Conservation (phyloP, 2,113 vertebrate species). For the Neotragus moschatus region DNA sequence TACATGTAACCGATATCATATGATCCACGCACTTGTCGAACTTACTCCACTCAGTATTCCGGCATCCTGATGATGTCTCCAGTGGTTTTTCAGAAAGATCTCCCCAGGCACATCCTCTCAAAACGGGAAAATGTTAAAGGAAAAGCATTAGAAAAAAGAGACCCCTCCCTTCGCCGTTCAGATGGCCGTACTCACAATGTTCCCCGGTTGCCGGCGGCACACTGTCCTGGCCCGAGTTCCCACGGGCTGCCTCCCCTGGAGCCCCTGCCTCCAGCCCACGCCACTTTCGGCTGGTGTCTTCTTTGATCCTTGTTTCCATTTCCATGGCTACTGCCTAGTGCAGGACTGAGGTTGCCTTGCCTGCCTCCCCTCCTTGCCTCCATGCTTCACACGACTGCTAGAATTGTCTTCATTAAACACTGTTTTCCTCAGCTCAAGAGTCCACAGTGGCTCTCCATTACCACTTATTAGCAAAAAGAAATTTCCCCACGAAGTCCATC, state of each 20-base stretch:
- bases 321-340: not conserved
- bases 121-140: not conserved
- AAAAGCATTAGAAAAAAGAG: not conserved
- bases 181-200: not conserved
- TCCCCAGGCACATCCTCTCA: not conserved
- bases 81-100: slow-evolving; percentile 15
- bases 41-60: not conserved
- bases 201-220: not conserved
- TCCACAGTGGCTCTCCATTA: slow-evolving; percentile 21
- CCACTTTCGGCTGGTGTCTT: not conserved
- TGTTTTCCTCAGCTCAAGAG: slow-evolving; percentile 57
- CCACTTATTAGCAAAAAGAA: slow-evolving; percentile 47
- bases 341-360: not conserved
- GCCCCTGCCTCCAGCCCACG: not conserved
- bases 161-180: not conserved
- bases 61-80: not conserved
- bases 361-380: not conserved
- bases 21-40: not conserved
- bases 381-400: slow-evolving; percentile 46
- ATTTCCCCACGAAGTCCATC: not conserved
- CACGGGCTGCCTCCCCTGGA: not conserved
- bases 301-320: slow-evolving; percentile 32
- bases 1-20: not conserved
- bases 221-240: not conserved
- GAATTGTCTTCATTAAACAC: slow-evolving; percentile 57